phyloP scores from a whole-genome alignment of 2,797 vertebrate species.

The Spea hammondii region DNA sequence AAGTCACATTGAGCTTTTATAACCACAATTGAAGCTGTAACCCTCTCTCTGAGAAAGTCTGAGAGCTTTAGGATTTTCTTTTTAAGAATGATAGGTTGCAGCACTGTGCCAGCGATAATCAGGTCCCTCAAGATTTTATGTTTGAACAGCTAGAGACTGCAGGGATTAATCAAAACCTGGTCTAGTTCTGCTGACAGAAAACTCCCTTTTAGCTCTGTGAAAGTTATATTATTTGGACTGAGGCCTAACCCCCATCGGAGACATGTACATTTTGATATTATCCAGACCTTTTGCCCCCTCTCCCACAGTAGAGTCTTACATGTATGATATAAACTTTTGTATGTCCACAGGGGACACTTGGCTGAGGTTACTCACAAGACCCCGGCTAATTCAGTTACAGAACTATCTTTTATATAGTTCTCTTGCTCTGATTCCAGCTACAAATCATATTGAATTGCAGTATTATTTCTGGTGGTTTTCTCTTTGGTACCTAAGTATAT shows the following conservation, averaged over 20 bases:
- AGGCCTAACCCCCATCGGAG: neutral
- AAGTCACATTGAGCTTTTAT: conserved; percentile 46
- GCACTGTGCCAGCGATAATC: conserved; percentile 44
- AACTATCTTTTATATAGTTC: neutral
- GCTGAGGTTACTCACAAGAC: neutral
- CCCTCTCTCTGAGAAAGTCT: conserved; percentile 42
- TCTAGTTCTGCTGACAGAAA: conserved; percentile 26
- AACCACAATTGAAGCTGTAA: conserved; percentile 30
- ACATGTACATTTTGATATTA: conserved; percentile 1
- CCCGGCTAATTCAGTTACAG: neutral
- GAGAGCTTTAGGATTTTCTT: conserved; percentile 45
- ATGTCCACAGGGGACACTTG: neutral
- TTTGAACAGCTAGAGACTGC: conserved; percentile 33
- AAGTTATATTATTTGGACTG: conserved; percentile 10
- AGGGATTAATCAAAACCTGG: conserved; percentile 50
- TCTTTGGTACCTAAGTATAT: no score
- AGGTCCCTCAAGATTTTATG: conserved; percentile 45
- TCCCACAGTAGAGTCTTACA: neutral
- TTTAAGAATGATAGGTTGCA: conserved; percentile 50
- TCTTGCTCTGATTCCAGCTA: neutral
- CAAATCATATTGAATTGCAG: neutral
- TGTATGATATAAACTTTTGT: neutral
- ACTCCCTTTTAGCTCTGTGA: conserved; percentile 11
- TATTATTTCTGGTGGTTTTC: neutral
- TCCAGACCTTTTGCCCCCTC: neutral